A percentile compares a stretch with the other conserved stretches of the same genome.
These are phyloP conservation scores for Jaculus jaculus DNA, from an alignment of 2,113 vertebrate species.

Conservation along the genomic window DNA sequence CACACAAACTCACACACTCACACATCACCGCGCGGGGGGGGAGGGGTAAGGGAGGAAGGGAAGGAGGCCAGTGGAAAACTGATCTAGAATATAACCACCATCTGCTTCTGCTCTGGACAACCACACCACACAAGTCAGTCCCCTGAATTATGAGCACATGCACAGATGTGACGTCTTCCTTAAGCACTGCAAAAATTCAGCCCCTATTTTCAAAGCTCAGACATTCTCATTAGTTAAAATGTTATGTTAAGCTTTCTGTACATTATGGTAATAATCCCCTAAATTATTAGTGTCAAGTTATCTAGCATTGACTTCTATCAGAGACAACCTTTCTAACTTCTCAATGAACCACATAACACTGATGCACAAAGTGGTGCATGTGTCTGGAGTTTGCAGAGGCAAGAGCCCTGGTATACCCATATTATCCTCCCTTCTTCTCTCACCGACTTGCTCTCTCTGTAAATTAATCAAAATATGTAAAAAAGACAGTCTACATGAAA, in stretches of 20 bases:
- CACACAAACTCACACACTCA: too few relatives aligned
- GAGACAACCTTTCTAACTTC: background rate
- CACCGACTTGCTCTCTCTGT: too few relatives aligned
- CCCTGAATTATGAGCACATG: background rate
- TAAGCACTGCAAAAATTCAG: background rate
- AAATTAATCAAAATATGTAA: too few relatives aligned
- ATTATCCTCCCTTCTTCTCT: too few relatives aligned
- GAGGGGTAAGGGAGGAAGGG: too few relatives aligned
- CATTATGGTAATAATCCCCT: background rate
- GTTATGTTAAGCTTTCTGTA: background rate
- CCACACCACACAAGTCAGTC: background rate
- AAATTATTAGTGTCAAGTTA: background rate
- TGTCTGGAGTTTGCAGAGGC: too few relatives aligned
- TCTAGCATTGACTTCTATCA: background rate
- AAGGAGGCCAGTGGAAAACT: background rate
- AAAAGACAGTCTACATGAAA: background rate
- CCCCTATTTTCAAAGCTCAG: background rate
- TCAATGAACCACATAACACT: background rate
- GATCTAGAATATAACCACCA: accelerated
- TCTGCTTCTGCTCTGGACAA: background rate
- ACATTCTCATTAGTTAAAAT: background rate
- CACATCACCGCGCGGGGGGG: too few relatives aligned
- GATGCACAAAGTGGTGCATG: background rate
- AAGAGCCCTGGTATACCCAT: too few relatives aligned
- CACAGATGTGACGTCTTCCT: background rate